These are phyloP conservation scores for Drosophila ohnishii DNA, from an alignment of 1,140 invertebrate genomes.

Conservation along the genomic window DNA sequence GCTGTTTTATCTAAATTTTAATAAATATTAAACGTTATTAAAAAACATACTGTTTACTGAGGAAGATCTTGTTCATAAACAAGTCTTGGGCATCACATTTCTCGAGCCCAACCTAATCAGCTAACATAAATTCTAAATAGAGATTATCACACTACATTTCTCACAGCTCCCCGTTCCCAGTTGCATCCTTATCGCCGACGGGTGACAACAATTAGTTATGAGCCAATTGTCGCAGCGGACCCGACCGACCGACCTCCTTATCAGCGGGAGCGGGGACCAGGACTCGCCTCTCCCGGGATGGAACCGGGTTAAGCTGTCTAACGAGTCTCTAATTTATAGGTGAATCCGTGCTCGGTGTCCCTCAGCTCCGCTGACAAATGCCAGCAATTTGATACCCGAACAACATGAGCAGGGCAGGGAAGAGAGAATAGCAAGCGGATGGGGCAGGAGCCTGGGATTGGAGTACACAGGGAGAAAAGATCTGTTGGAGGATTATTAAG, in stretches of 20 bases:
- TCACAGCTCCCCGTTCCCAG: constrained; percentile 16
- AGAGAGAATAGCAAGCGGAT: neutral
- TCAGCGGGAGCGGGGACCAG: constrained; percentile 47
- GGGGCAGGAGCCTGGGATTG: neutral
- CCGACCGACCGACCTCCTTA: constrained; percentile 37
- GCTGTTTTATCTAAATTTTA: neutral
- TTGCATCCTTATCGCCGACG: constrained; percentile 21
- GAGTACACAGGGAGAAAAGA: neutral
- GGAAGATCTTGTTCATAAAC: too few species aligned
- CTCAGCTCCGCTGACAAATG: constrained; percentile 65
- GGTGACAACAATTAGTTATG: constrained; percentile 66
- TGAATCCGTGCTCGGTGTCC: constrained; percentile 33
- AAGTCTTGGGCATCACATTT: constrained; percentile 9
- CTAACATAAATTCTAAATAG: constrained; percentile 57
- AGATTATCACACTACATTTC: constrained; percentile 20
- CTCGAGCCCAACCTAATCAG: constrained; percentile 30
- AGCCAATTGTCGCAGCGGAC: constrained; percentile 43
- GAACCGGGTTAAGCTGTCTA: constrained; percentile 46
- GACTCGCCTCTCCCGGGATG: constrained; percentile 11
- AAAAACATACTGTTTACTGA: too few species aligned
- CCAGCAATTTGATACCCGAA: constrained; percentile 72
- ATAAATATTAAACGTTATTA: neutral
- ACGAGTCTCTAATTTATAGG: constrained; percentile 76
- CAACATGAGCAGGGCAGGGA: constrained; percentile 6
- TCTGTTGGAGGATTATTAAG: neutral